Conservation (phyloP, 2,113 vertebrate species). For the Spermophilus dauricus region DNA sequence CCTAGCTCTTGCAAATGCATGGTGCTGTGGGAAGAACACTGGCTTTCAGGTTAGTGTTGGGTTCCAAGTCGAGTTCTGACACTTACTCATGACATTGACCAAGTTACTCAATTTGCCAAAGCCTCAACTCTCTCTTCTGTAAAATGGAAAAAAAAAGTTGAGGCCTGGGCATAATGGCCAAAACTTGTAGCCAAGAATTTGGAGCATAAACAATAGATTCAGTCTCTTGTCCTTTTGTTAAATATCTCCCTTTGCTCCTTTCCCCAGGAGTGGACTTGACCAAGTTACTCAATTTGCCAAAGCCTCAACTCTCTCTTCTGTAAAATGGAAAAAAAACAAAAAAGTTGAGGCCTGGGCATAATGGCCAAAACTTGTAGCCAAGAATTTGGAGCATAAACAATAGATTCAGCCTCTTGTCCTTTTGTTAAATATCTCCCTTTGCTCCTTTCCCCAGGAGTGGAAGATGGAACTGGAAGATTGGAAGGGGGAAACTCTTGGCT, state of each 20-base stretch:
- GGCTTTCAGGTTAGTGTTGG: not conserved
- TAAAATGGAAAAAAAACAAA: too few species aligned
- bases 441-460: not conserved
- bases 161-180: not conserved
- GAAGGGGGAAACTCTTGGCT: not conserved
- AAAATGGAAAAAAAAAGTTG: not conserved
- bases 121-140: not conserved
- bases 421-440: not conserved
- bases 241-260: not conserved
- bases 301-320: too few species aligned
- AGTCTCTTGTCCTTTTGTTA: not conserved
- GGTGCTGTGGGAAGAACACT: not conserved
- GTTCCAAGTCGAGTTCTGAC: not conserved
- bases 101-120: not conserved
- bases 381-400: not conserved
- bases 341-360: not conserved
- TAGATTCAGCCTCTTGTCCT: not conserved
- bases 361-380: not conserved
- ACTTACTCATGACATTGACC: not conserved
- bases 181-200: not conserved
- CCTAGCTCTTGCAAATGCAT: not conserved
- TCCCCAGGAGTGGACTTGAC: not conserved
- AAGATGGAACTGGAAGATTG: not conserved
- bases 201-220: not conserved
- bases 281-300: too few species aligned